Conservation (phyloP, 2,888 invertebrate genomes). For the Entomobrya multifasciata region DNA sequence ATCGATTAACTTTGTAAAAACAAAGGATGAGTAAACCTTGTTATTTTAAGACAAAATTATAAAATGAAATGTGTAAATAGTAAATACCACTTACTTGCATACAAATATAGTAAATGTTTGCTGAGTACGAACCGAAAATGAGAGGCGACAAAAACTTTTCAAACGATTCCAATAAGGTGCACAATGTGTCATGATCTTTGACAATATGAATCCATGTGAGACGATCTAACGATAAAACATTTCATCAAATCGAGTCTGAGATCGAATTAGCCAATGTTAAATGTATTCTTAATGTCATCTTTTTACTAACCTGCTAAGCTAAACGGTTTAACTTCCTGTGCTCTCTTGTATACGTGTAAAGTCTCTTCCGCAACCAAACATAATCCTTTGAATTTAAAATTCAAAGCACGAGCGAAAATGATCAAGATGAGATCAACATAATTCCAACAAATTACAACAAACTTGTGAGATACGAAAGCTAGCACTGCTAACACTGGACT, state of each 20-base stretch:
- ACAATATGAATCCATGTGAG: conserved; percentile 47
- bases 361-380: conserved; percentile 41
- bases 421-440: conserved; percentile 63
- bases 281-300: no score
- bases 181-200: conserved; percentile 53
- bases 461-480: conserved; percentile 52
- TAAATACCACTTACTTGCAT: conserved; percentile 64
- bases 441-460: conserved; percentile 45
- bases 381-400: conserved; percentile 63
- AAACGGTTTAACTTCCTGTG: neutral
- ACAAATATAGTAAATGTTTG: conserved; percentile 70
- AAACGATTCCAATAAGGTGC: conserved; percentile 34
- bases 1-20: conserved; percentile 37
- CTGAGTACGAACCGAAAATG: conserved; percentile 64
- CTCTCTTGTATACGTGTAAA: neutral
- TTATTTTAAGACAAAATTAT: no score
- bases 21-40: neutral
- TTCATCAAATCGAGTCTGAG: no score
- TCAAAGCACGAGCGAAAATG: conserved; percentile 63
- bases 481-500: conserved; percentile 32
- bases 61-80: conserved; percentile 12
- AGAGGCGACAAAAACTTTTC: conserved; percentile 65
- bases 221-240: no score
- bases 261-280: no score
- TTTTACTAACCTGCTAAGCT: conserved; percentile 12